Percentiles rank a stretch among this genome's conserved stretches.
Conservation (phyloP, 2,113 vertebrate species). For the Pseudois nayaur region DNA sequence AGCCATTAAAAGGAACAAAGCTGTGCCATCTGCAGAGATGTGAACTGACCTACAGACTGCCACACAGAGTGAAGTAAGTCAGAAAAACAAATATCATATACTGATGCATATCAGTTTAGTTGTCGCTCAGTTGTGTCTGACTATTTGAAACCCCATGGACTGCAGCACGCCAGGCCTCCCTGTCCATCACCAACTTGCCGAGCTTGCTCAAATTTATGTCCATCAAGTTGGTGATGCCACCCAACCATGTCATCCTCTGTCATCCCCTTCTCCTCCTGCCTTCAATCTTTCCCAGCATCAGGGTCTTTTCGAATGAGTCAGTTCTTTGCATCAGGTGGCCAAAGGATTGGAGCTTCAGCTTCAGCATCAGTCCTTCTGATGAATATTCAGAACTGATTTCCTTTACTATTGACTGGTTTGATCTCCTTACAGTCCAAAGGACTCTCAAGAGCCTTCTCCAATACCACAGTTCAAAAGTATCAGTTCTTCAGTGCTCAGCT, state of each 20-base stretch:
- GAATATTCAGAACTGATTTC: neutral
- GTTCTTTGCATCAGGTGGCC: neutral
- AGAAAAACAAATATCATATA: neutral
- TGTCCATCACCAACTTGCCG: neutral
- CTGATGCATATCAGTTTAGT: neutral
- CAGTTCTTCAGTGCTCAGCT: neutral
- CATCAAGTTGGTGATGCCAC: neutral
- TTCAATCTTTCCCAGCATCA: neutral
- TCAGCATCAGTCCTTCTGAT: neutral
- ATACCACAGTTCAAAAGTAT: neutral
- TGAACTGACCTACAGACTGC: neutral
- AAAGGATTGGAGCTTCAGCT: neutral
- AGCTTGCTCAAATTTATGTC: neutral
- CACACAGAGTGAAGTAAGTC: neutral
- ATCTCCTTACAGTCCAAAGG: neutral
- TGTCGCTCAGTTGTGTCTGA: rapidly evolving
- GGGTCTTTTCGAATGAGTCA: neutral
- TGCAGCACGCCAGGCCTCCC: neutral
- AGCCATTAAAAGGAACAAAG: neutral
- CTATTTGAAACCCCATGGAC: neutral
- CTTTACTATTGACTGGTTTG: neutral
- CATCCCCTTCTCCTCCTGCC: neutral
- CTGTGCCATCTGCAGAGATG: neutral
- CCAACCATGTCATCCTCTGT: neutral
- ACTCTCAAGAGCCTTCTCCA: neutral